Percentiles rank a stretch among this genome's conserved stretches.
Evolutionary conservation across 1,140 invertebrate genomes (phyloP).

Genomic region (Apis laboriosa): DNA sequence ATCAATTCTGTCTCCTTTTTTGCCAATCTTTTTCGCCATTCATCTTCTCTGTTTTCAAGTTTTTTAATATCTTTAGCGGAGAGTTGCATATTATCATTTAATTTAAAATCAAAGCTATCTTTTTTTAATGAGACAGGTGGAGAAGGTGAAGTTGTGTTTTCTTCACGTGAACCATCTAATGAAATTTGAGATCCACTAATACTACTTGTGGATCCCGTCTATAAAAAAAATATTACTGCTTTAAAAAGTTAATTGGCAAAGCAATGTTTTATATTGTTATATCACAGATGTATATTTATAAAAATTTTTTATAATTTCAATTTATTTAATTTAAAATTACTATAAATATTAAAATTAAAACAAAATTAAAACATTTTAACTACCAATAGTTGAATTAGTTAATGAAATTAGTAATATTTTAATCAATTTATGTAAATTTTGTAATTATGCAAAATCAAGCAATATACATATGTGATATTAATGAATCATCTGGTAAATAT

Average conservation of each 20-base stretch:
- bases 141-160: conserved; percentile 65
- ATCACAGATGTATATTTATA: too few species aligned
- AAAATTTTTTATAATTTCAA: neutral
- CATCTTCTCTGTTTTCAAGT: conserved; percentile 80
- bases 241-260: neutral
- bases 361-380: too few species aligned
- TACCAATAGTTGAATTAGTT: too few species aligned
- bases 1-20: conserved; percentile 83
- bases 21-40: conserved; percentile 80
- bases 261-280: neutral
- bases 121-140: conserved; percentile 65
- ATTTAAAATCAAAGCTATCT: conserved; percentile 75
- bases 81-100: conserved; percentile 73
- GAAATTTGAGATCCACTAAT: conserved; percentile 81
- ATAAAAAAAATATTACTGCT: conserved; percentile 25
- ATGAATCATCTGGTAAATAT: conserved; percentile 14
- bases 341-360: too few species aligned
- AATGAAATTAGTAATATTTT: too few species aligned
- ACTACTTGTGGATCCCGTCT: conserved; percentile 83
- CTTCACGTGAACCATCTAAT: conserved; percentile 74
- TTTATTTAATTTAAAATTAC: neutral
- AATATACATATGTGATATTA: conserved; percentile 2
- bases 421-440: neutral
- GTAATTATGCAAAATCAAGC: neutral
- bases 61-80: conserved; percentile 79